Evolutionary conservation across 2,797 vertebrate genomes (phyloP), one percentile per base, ranked within the genome.

Genomic region (Cercopithecus diana): DNA sequence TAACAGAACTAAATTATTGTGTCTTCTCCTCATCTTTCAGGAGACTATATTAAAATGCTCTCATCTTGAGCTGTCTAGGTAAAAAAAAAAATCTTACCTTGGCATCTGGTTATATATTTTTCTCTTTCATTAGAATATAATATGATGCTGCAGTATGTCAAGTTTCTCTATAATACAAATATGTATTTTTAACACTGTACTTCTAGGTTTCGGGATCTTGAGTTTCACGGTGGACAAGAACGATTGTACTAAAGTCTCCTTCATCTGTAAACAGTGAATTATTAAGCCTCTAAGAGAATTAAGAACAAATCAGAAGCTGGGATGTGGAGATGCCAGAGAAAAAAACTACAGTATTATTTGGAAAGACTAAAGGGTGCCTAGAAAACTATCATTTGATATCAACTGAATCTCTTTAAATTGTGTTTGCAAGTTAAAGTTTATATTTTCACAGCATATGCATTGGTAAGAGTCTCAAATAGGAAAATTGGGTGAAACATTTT

Each of bases 271-370:
- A 90, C 57, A 96, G 50, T 45, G 33, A 52, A 92, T 97, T 95
- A 95, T 92, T 97, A 97, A 85, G 43, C 82, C 90, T 96, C 39
- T 57, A 61, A 96, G 92, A 98, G 81, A 96, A 90, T 33, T 77
- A 93, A 96, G 95, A 97, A 86, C 83, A 97, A 83, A 89, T 61
- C 52, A 83, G 70, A 95, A 84, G n/a, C 15, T 30, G 24, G 26
- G 11, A 0, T 67, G 43, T 8, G 4, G 8, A 61, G 8, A 13
- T 52, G 10, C 15, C n/a, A 64, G 33, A 83, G 33, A 5, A 14
- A n/a, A 64, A 43, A 19, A 1, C 13, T 43, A 5, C 4, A 10
- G 2, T 64, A 39, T 83, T 91, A 84, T 83, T 76, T 83, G 30
- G 26, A 92, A 80, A 85, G 33, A 86, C 19, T 61, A 48, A 73